Evolutionary conservation across 2,113 vertebrate species (phyloP).

Genomic region (Gavialis gangeticus): DNA sequence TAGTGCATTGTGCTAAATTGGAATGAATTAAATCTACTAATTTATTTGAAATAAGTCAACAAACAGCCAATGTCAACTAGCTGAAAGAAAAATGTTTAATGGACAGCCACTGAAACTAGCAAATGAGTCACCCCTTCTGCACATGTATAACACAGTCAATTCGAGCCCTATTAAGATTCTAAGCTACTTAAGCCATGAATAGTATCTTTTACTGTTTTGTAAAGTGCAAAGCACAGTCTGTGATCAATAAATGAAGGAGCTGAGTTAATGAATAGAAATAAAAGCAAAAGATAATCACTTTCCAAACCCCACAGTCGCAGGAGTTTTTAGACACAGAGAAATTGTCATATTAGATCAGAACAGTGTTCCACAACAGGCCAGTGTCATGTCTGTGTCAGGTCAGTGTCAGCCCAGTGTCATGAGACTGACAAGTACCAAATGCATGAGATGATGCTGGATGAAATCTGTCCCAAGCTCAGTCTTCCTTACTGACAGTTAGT

Average conservation of each 20-base stretch:
- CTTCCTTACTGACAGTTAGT: conserved; percentile 33
- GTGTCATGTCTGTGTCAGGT: neutral
- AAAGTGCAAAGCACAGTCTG: neutral
- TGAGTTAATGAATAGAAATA: neutral
- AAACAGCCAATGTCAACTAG: neutral
- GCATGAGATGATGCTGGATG: neutral
- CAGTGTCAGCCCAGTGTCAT: neutral
- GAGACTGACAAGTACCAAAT: conserved; percentile 19
- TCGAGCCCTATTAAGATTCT: neutral
- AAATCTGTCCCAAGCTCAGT: conserved; percentile 38
- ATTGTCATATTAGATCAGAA: neutral
- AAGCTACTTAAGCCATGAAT: neutral
- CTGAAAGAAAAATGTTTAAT: neutral
- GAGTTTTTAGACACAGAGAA: neutral
- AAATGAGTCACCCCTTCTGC: neutral
- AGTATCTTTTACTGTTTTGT: neutral
- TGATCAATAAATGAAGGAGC: neutral
- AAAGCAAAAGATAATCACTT: neutral
- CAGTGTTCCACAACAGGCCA: neutral
- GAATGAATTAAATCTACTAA: neutral
- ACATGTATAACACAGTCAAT: neutral
- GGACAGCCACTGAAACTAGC: neutral
- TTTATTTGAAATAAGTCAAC: neutral
- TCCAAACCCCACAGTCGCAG: neutral
- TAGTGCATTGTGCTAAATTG: neutral